Conservation (phyloP, 2,888 invertebrate genomes). For the Drosophila limbata region DNA sequence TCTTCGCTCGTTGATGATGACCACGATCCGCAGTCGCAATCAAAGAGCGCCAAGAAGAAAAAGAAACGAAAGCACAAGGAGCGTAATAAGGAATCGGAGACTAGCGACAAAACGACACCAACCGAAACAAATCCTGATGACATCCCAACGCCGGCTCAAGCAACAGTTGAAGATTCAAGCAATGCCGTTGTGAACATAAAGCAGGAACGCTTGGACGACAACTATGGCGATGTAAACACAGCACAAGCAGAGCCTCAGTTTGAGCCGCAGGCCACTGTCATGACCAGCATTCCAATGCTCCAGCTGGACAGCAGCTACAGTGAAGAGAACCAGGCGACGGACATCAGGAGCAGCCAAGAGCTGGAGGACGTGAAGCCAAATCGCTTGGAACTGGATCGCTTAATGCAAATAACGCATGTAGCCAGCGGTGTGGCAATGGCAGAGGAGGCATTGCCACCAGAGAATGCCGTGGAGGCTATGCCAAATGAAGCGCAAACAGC, state of each 20-base stretch:
- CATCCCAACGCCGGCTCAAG: background rate
- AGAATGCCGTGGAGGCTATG: slow-evolving; percentile 40
- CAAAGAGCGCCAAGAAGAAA: slow-evolving; percentile 79
- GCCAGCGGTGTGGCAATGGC: slow-evolving; percentile 75
- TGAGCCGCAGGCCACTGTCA: slow-evolving; percentile 63
- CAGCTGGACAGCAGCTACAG: slow-evolving; percentile 73
- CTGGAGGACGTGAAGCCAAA: slow-evolving; percentile 82
- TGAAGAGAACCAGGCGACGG: slow-evolving; percentile 17
- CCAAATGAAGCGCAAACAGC: slow-evolving; percentile 24
- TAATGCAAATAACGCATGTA: slow-evolving; percentile 80
- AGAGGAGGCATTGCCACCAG: slow-evolving; percentile 58
- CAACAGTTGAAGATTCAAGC: slow-evolving; percentile 15
- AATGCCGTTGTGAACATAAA: slow-evolving; percentile 68
- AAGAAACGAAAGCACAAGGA: slow-evolving; percentile 82
- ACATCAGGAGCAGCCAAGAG: background rate
- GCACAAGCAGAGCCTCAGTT: slow-evolving; percentile 1
- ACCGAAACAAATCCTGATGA: background rate
- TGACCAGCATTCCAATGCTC: slow-evolving; percentile 80
- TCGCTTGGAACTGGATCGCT: slow-evolving; percentile 78
- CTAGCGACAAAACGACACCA: background rate
- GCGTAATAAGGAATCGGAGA: slow-evolving; percentile 46
- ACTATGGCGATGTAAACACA: slow-evolving; percentile 25
- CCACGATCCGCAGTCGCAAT: slow-evolving; percentile 46
- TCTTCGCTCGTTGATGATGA: slow-evolving; percentile 82
- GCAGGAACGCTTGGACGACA: slow-evolving; percentile 69